These are phyloP conservation scores for Pachyseris speciosa DNA, from an alignment of 64 coral and sea anemone genomes.

Conservation along the genomic window DNA sequence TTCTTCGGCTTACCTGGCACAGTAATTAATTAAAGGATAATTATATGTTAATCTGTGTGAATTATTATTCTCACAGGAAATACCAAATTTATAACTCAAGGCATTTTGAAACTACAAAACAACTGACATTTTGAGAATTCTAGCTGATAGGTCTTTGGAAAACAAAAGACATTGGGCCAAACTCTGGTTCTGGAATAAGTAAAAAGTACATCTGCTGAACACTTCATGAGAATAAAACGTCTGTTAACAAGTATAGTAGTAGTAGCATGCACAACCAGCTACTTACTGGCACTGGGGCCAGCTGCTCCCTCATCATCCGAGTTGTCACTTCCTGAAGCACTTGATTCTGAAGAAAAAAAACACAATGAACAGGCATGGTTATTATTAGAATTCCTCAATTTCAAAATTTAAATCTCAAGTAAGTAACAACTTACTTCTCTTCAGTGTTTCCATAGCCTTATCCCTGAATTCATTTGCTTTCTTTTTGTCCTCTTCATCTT, in stretches of 20 bases:
- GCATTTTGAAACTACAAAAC: constrained; percentile 65
- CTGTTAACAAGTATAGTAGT: constrained; percentile 51
- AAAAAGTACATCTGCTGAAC: constrained; percentile 58
- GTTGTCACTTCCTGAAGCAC: constrained; percentile 56
- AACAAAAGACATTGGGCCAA: constrained; percentile 67
- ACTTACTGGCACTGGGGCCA: constrained; percentile 62
- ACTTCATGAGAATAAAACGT: constrained; percentile 55
- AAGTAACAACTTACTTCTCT: constrained; percentile 67
- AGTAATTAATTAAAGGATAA: constrained; percentile 60
- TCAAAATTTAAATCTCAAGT: constrained; percentile 65
- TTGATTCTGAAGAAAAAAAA: constrained; percentile 69
- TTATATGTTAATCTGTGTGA: constrained; percentile 56
- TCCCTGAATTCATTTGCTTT: constrained; percentile 63
- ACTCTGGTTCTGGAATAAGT: constrained; percentile 30
- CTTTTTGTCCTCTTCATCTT: constrained; percentile 47
- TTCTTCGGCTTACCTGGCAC: constrained; percentile 37
- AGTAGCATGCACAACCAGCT: constrained; percentile 62
- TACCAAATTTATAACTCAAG: constrained; percentile 61
- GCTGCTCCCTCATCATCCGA: constrained; percentile 64
- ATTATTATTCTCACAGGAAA: constrained; percentile 67
- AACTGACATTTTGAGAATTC: constrained; percentile 48
- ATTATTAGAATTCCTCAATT: constrained; percentile 60
- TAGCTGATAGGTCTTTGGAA: constrained; percentile 55
- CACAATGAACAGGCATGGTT: constrained; percentile 48
- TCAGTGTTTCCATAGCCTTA: constrained; percentile 73